phyloP scores from a whole-genome alignment of 2,888 invertebrate species.

The Perdita meconis region DNA sequence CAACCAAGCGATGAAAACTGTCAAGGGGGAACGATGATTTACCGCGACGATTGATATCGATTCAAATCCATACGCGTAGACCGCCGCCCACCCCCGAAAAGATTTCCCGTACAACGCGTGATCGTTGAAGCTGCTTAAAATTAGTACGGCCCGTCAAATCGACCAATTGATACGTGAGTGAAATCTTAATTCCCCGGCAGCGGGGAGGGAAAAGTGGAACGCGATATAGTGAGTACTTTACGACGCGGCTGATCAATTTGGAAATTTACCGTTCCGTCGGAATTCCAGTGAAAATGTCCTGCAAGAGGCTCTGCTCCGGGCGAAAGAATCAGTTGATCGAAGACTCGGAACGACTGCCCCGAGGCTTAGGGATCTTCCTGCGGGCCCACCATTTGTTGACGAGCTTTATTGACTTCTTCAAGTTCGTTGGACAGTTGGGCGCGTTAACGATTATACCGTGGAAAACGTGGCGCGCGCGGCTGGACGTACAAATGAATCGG shows the following conservation, averaged over 20 bases:
- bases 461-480: not conserved
- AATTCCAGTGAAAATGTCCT: constrained; percentile 24
- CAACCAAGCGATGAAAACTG: constrained; percentile 51
- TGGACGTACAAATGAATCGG: not conserved
- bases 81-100: not conserved
- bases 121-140: constrained; percentile 4
- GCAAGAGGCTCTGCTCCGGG: constrained; percentile 9
- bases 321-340: constrained; percentile 7
- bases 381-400: constrained; percentile 50
- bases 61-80: constrained; percentile 23
- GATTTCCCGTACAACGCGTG: not conserved
- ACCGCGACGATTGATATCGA: constrained; percentile 50
- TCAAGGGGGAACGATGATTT: constrained; percentile 55
- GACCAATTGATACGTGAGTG: too few relatives aligned
- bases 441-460: not conserved
- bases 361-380: constrained; percentile 48
- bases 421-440: constrained; percentile 34
- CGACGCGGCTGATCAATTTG: not conserved
- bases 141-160: constrained; percentile 1
- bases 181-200: too few relatives aligned
- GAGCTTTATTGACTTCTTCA: constrained; percentile 49
- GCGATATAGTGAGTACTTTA: too few relatives aligned
- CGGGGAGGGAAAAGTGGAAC: not conserved
- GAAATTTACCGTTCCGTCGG: not conserved
- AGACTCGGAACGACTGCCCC: constrained; percentile 27